These are phyloP conservation scores for Martes martes DNA, from an alignment of 2,113 vertebrate genomes.

Conservation along the genomic window DNA sequence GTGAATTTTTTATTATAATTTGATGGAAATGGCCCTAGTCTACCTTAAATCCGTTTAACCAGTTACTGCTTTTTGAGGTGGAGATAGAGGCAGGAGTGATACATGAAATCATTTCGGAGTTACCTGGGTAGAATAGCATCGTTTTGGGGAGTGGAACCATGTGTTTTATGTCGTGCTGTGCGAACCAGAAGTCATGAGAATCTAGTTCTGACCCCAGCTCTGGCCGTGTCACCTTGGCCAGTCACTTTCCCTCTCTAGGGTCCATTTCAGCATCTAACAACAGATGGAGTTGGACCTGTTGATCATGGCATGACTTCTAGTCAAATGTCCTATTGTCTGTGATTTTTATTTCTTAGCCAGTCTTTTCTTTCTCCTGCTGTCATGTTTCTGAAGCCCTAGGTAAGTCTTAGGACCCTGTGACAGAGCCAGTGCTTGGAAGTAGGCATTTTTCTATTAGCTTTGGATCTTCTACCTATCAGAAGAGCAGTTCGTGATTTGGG, in stretches of 20 bases:
- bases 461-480: background rate
- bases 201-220: background rate
- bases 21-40: background rate
- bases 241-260: background rate
- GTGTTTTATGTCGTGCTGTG: background rate
- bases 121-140: background rate
- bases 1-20: slow-evolving; percentile 26
- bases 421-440: background rate
- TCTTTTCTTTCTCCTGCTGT: background rate
- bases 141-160: background rate
- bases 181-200: background rate
- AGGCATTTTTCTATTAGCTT: background rate
- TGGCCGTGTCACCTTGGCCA: background rate
- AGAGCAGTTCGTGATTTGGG: background rate
- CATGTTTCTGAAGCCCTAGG: background rate
- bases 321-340: background rate
- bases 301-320: background rate
- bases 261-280: background rate
- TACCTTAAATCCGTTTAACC: background rate
- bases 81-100: background rate
- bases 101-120: background rate
- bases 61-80: background rate
- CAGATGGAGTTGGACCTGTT: background rate
- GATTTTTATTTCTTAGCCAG: background rate
- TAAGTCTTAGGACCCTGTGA: background rate